Evolutionary conservation across 2,888 invertebrate genomes (phyloP), one percentile per base, ranked within the genome.

Genomic region (Torymus aiolomorphi): DNA sequence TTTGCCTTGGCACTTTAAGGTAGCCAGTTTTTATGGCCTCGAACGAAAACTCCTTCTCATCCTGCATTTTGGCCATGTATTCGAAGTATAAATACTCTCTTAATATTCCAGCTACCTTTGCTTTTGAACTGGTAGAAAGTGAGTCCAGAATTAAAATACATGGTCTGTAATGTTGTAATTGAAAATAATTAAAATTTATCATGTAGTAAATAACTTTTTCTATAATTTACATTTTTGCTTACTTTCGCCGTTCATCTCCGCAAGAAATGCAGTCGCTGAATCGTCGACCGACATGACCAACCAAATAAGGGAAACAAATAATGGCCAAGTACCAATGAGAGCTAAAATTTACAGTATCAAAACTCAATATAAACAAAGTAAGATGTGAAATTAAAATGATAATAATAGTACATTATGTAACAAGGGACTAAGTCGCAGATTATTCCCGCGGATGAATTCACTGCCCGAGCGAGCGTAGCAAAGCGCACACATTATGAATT

Each of bases 111-210:
- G 31, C 61, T 51, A 76, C 70, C 12, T 24, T 3, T 8, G 3
- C 42, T 62, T 63, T 65, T 8, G 2, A 20, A 12, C 2, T 49
- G 1, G 4, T 12, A 67, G 49, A 24, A 57, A 81, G 66, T 13
- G 81, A 81, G 42, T 81, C 81, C 52, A 81, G 76, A 66, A 81
- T 69, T 49, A 81, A 54, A 8, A 81, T 63, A 20, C 79, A 79
- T n/a, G 76, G 76, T 13, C 79, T 79, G 65, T 0, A 59, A 42
- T 42, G 8, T 42, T 42, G 8, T 8, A 1, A 42, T 42, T 42
- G 8, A 42, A 42, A 42, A 8, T 42, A 42, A 42, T 42, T 42
- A 5, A 42, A 42, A 49, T 8, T 18, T 66, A 51, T 65, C 20
- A 14, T 67, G 49, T 10, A 65, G 16, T 65, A 65, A 16, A 16